phyloP scores from a whole-genome alignment of 2,888 invertebrate species.

The Mallateleia sp. region DNA sequence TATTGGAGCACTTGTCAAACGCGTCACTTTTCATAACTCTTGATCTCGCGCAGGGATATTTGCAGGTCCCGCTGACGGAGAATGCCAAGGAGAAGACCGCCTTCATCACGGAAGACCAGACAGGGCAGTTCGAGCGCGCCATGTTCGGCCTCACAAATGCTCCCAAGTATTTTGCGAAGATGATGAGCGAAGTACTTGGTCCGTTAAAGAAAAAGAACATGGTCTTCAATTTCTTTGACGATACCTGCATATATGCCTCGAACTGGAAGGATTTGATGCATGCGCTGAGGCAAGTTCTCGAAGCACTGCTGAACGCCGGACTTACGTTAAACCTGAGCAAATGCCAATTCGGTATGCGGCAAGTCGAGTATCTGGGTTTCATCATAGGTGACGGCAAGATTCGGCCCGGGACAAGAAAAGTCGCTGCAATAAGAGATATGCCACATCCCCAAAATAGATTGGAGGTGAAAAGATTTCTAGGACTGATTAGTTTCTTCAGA shows the following conservation, averaged over 20 bases:
- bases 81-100: constrained; percentile 42
- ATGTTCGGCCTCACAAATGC: constrained; percentile 61
- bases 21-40: constrained; percentile 43
- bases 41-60: constrained; percentile 51
- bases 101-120: constrained; percentile 39
- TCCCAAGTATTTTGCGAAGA: constrained; percentile 50
- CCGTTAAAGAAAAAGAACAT: neutral
- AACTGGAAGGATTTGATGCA: neutral
- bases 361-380: neutral
- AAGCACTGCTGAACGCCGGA: neutral
- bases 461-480: neutral
- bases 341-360: neutral
- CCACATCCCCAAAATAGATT: neutral
- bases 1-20: constrained; percentile 25
- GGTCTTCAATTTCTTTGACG: constrained; percentile 31
- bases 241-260: constrained; percentile 17
- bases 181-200: constrained; percentile 40
- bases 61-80: constrained; percentile 47
- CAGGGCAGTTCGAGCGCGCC: constrained; percentile 20
- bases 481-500: neutral
- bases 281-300: neutral
- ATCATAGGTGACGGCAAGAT: neutral
- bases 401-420: neutral
- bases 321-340: neutral
- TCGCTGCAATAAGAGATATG: neutral